Base-by-base conservation (phyloP, 1,140 invertebrate genomes). In the Microplitis demolitor region DNA sequence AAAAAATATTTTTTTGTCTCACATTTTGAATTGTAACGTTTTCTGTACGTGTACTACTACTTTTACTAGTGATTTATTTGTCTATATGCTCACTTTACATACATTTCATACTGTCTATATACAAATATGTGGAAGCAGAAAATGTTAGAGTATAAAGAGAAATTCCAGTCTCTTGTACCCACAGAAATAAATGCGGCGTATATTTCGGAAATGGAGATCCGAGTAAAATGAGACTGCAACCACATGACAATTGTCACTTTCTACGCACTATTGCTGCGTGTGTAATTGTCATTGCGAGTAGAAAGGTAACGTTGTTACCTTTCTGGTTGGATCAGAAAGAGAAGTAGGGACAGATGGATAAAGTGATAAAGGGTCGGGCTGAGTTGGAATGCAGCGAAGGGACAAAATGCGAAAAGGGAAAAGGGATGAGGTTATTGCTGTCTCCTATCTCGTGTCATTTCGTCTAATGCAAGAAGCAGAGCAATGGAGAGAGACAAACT, bases 211-310 rank as follows among this genome's bases (percentile, higher is more conserved):
- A 72, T 72, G 50, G 62, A 6, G 39, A 45, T 34, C 60, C 51
- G 35, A 72, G 62, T 60, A 72, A 66, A 72, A 72, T 39, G 70
- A 72, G 37, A 72, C 64, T 71, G 63, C 35, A 72, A 72, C 62
- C 70, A 45, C 70, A 45, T 45, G 70, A 72, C 66, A 72, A 72
- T 72, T 72, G 53, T 63, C 53, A 72, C 70, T 72, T 53, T 45
- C 35, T 53, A 72, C 70, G 63, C 63, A 72, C 70, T 66, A 72
- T 72, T 63, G 39, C 39, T 9, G 39, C 39, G 39, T 45, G 39
- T 45, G 39, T 45, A 45, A 45, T 45, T 45, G 39, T 45, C 39
- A 45, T 45, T 6, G 6, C 39, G 70, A 37, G 54, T 37, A 37
- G 63, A 34, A 24, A 37, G 66, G 63, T 66, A 66, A 66, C 70